Evolutionary conservation across 1,140 invertebrate species (phyloP).

Genomic region (Nebria ingens): DNA sequence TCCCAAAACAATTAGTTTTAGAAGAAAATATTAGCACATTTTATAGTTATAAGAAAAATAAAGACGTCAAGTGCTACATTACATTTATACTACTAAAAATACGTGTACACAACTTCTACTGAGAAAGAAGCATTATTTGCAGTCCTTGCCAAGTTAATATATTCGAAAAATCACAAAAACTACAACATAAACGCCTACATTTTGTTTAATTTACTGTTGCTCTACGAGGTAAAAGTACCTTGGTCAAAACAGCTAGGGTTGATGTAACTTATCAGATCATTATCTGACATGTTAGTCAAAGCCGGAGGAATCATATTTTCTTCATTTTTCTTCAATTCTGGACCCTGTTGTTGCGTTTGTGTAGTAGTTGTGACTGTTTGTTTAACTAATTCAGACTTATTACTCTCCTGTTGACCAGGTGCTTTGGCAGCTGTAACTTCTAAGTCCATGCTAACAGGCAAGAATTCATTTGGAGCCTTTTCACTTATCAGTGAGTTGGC

Average conservation of each 20-base stretch:
- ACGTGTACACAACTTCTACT: too few species aligned
- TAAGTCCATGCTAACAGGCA: background rate
- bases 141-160: too few species aligned
- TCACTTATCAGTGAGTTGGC: background rate
- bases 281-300: slow-evolving; percentile 70
- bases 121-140: too few species aligned
- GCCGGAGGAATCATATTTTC: slow-evolving; percentile 52
- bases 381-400: slow-evolving; percentile 18
- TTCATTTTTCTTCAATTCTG: slow-evolving; percentile 23
- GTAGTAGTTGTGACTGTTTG: background rate
- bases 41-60: too few species aligned
- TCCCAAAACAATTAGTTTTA: too few species aligned
- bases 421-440: background rate
- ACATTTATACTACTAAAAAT: too few species aligned
- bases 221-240: slow-evolving; percentile 38
- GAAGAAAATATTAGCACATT: too few species aligned
- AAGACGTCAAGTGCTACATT: too few species aligned
- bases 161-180: too few species aligned
- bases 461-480: background rate
- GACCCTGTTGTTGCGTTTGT: slow-evolving; percentile 11
- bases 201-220: too few species aligned
- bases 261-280: slow-evolving; percentile 74
- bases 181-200: too few species aligned
- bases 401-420: background rate
- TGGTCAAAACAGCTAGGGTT: slow-evolving; percentile 78